These are phyloP conservation scores for Coreoperca whiteheadi DNA, from an alignment of 2,113 vertebrate genomes.

Conservation along the genomic window DNA sequence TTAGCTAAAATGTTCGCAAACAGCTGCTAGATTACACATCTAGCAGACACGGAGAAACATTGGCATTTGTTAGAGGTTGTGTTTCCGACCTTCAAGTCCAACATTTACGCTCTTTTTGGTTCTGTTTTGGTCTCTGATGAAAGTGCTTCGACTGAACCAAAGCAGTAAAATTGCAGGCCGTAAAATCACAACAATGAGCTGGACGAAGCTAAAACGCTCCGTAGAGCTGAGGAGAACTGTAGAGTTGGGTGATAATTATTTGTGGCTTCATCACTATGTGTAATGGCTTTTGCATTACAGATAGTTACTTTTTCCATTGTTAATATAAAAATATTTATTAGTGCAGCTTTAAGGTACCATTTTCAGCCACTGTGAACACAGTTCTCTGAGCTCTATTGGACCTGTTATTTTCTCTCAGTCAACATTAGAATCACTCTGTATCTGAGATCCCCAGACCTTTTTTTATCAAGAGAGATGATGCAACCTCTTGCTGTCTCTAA, in stretches of 20 bases:
- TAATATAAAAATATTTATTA: background rate
- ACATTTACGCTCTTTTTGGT: background rate
- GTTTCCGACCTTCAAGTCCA: background rate
- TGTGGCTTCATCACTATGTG: background rate
- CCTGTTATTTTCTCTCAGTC: conserved; percentile 46
- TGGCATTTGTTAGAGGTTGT: background rate
- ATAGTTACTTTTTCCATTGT: background rate
- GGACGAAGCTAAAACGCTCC: too few species aligned
- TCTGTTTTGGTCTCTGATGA: background rate
- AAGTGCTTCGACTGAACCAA: background rate
- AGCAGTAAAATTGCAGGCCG: background rate
- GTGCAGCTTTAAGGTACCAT: background rate
- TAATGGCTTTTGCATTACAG: background rate
- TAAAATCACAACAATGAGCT: too few species aligned
- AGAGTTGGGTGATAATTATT: background rate
- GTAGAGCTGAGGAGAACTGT: too few species aligned
- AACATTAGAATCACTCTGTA: conserved; percentile 37
- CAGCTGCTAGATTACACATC: background rate
- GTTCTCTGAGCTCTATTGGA: background rate
- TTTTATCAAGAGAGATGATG: conserved; percentile 68
- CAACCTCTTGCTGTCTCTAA: conserved; percentile 53
- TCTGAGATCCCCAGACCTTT: conserved; percentile 42
- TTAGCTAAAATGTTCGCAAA: background rate
- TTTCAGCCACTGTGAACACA: background rate
- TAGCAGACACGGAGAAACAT: background rate